Evolutionary conservation across 2,797 vertebrate genomes (phyloP).

Genomic region (Poeciliopsis infans): DNA sequence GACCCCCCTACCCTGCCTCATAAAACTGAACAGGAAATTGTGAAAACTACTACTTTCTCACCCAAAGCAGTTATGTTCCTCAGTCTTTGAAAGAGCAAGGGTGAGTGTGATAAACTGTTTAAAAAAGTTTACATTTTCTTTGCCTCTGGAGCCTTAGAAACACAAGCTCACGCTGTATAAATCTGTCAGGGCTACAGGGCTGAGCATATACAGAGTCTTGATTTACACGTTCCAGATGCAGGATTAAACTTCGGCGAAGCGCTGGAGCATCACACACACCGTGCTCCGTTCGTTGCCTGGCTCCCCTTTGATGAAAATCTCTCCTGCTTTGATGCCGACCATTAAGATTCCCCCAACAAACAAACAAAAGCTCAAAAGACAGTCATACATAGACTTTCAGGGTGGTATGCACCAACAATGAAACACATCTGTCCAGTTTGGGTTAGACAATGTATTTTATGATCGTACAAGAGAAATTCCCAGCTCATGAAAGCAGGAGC

Average conservation of each 20-base stretch:
- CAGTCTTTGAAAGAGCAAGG: conserved; percentile 61
- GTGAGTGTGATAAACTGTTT: conserved; percentile 71
- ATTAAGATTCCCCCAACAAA: conserved; percentile 63
- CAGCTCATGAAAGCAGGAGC: conserved; percentile 56
- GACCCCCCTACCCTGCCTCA: conserved; percentile 5
- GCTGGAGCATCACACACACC: conserved; percentile 65
- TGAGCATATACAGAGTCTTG: conserved; percentile 79
- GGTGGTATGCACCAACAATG: conserved; percentile 49
- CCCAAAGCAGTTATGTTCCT: conserved; percentile 53
- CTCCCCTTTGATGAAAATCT: conserved; percentile 63
- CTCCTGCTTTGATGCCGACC: conserved; percentile 54
- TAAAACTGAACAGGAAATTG: conserved; percentile 49
- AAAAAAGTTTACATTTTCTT: conserved; percentile 78
- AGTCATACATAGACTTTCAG: conserved; percentile 51
- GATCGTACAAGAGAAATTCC: conserved; percentile 43
- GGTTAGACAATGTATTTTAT: conserved; percentile 58
- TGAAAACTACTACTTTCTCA: conserved; percentile 62
- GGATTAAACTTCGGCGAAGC: conserved; percentile 70
- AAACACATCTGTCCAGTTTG: conserved; percentile 55
- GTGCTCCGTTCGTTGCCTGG: conserved; percentile 41
- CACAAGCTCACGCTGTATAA: conserved; percentile 76
- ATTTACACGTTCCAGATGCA: conserved; percentile 84
- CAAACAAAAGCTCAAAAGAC: conserved; percentile 69
- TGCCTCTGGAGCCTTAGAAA: conserved; percentile 75
- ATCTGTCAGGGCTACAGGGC: conserved; percentile 77